Evolutionary conservation across 2,113 vertebrate species (phyloP).

Genomic region (Furnarius figulus): DNA sequence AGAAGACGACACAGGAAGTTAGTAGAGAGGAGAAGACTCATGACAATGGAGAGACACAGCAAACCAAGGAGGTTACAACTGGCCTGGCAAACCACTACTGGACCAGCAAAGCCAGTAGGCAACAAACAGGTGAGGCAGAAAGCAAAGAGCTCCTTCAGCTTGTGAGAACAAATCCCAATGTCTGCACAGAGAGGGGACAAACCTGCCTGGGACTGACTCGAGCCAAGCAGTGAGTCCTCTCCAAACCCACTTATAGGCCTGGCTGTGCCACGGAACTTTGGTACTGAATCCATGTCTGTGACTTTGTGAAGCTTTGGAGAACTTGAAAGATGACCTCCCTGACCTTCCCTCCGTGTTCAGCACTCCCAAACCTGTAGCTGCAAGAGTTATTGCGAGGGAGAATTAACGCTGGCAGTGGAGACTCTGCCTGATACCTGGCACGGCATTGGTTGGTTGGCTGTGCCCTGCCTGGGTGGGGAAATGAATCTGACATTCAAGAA

Average conservation of each 20-base stretch:
- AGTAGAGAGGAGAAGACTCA: conserved; percentile 46
- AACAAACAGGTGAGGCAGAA: conserved; percentile 48
- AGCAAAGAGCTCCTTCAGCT: conserved; percentile 28
- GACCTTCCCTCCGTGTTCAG: background rate
- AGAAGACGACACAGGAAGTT: conserved; percentile 12
- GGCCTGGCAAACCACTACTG: conserved; percentile 27
- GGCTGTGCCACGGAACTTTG: background rate
- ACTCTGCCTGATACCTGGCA: background rate
- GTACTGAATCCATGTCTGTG: background rate
- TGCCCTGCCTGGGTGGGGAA: conserved; percentile 3
- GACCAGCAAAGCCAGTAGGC: conserved; percentile 49
- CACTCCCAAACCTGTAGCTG: conserved; percentile 18
- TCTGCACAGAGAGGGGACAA: background rate
- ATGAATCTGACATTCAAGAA: background rate
- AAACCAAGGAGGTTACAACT: conserved; percentile 15
- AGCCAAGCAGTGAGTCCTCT: background rate
- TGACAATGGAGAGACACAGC: conserved; percentile 57
- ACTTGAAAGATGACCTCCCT: background rate
- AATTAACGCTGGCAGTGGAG: background rate
- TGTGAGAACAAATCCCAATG: background rate
- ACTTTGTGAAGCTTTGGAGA: background rate
- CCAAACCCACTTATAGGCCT: background rate
- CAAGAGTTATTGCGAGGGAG: background rate
- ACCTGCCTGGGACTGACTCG: background rate
- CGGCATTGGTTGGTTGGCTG: background rate